phyloP scores from a whole-genome alignment of 35 echinoderm and acorn worm genomes.

The Heliocidaris tuberculata region DNA sequence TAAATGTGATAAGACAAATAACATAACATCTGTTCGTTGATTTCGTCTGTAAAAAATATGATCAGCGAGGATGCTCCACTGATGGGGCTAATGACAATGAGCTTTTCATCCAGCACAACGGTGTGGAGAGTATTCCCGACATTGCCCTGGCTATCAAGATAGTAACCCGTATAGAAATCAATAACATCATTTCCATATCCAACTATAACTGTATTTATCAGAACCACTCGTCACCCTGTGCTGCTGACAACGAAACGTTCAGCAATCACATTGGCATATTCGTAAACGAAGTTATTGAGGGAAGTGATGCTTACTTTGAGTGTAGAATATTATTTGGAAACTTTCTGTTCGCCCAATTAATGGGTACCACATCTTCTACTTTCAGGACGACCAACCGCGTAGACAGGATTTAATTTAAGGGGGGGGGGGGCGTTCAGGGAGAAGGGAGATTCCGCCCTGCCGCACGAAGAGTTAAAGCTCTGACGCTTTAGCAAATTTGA shows the following conservation, averaged over 20 bases:
- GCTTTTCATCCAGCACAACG: background rate
- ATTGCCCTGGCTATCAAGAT: background rate
- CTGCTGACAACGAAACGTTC: background rate
- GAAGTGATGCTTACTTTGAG: background rate
- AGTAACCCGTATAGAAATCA: background rate
- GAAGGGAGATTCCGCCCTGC: too few species aligned
- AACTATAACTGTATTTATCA: background rate
- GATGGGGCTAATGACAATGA: background rate
- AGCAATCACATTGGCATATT: background rate
- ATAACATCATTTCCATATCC: background rate
- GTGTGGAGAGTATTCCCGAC: background rate
- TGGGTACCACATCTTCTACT: background rate
- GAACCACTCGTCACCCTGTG: background rate
- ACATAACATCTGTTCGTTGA: background rate
- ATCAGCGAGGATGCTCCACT: background rate
- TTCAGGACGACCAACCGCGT: background rate
- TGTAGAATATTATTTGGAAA: background rate
- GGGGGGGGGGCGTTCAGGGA: too few species aligned
- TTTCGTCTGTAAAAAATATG: background rate
- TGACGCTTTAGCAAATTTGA: too few species aligned
- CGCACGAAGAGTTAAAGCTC: too few species aligned
- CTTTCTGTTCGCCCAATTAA: background rate
- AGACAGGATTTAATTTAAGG: too few species aligned
- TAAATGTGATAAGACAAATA: background rate
- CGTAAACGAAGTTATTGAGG: background rate